A percentile compares a stretch with the other conserved stretches of the same genome.
These are phyloP conservation scores for Numenius arquata DNA, from an alignment of 2,113 vertebrate genomes.

Conservation along the genomic window DNA sequence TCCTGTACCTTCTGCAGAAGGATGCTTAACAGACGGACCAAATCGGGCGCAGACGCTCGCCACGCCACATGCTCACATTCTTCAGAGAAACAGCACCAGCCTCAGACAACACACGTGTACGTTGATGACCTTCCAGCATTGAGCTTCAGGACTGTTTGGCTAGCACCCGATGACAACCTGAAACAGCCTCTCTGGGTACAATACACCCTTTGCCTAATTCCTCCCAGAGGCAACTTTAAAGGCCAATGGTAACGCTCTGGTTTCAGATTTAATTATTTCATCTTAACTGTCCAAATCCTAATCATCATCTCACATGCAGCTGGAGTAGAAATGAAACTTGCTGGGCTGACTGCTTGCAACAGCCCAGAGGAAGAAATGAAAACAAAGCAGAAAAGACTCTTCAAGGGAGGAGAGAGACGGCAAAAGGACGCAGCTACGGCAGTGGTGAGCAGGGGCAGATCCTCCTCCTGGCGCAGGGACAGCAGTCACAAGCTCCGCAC, in stretches of 20 bases:
- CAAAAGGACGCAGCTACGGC: background rate
- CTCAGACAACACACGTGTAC: background rate
- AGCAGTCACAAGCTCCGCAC: rapidly evolving
- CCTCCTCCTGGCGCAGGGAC: rapidly evolving
- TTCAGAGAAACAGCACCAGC: background rate
- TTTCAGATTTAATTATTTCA: background rate
- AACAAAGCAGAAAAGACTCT: background rate
- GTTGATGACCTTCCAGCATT: background rate
- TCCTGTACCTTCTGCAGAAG: background rate
- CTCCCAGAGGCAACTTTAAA: background rate
- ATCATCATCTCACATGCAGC: background rate
- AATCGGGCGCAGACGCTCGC: rapidly evolving
- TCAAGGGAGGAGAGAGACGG: background rate
- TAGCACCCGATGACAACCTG: background rate
- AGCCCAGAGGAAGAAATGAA: background rate
- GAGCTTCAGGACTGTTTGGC: background rate
- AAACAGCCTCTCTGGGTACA: background rate
- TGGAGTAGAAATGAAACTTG: background rate
- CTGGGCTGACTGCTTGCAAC: background rate
- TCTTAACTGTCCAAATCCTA: background rate
- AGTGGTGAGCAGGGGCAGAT: background rate
- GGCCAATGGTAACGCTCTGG: background rate
- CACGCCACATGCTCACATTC: background rate
- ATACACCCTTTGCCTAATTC: background rate
- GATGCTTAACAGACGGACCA: background rate